Base-by-base conservation (phyloP, 2,113 vertebrate genomes). In the Leucoraja erinaceus region DNA sequence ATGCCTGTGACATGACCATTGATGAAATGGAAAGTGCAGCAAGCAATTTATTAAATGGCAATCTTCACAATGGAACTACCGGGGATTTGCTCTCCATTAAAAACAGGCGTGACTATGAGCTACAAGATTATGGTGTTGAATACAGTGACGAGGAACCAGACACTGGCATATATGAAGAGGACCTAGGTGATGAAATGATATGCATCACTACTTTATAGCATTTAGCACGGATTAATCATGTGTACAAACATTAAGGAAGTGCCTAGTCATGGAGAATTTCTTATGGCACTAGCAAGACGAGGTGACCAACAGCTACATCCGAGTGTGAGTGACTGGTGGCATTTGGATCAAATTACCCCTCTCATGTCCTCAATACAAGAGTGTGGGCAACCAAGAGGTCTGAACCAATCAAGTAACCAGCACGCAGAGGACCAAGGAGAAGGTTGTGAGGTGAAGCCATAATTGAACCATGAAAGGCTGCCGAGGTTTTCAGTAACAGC, bases 11-110 rank as follows among this genome's bases (percentile, higher is more conserved):
- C 95, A 97, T 99, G 96, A 99, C 99, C 33, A 99, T 99, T 77
- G 98, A 99, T 0, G 99, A 99, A 95, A 99, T 99, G 99, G 99
- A 99, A 95, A 99, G 99, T 20, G 99, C 99, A 7, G 99, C 99
- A 93, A 99, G 98, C 95, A 97, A 97, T 93, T 96, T 99, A 94
- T 97, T 99, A 94, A 99, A 98, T 0, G 98, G 98, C 78, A 97
- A 96, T 18, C 95, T 97, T 72, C 95, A 96, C 59, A 97, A 97
- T 0, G 95, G 94, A 59, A 94, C 97, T 93, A 97, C 97, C 0
- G 97, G 97, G 93, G 97, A 97, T 47, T 94, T 97, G 95, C 98
- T 98, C 93, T 97, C 97, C 0, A 77, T 96, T 94, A 94, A 97
- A 93, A 96, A 93, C 93, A 96, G 95, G 93, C 97, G 97, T 94